Evolutionary conservation across 2,888 invertebrate genomes (phyloP).

Genomic region (Pyrochroa serraticornis): DNA sequence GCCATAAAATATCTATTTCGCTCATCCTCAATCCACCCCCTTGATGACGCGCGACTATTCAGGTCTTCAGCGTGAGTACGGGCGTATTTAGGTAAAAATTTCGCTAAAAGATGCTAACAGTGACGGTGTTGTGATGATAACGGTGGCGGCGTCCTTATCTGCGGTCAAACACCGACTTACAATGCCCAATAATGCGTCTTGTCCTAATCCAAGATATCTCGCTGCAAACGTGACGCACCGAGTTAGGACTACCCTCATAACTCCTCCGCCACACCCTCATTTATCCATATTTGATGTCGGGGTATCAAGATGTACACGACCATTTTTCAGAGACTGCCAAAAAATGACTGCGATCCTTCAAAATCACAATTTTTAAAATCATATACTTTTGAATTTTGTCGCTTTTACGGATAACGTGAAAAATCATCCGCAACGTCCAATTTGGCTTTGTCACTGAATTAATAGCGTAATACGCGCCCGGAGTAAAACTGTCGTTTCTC

Average conservation of each 20-base stretch:
- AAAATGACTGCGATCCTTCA: conserved; percentile 9
- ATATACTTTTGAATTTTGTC: background rate
- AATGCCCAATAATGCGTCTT: conserved; percentile 46
- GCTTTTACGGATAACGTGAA: background rate
- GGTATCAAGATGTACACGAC: conserved; percentile 23
- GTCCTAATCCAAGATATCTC: conserved; percentile 43
- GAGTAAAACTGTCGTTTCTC: background rate
- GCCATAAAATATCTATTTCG: conserved; percentile 28
- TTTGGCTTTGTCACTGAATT: too few species aligned
- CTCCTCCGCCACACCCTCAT: conserved; percentile 35
- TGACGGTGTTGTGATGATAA: conserved; percentile 35
- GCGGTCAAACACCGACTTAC: conserved; percentile 44
- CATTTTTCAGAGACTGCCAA: conserved; percentile 20
- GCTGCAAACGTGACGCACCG: conserved; percentile 33
- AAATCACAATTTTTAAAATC: background rate
- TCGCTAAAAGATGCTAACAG: conserved; percentile 35
- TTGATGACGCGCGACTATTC: conserved; percentile 22
- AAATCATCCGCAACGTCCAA: too few species aligned
- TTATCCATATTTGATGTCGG: conserved; percentile 36
- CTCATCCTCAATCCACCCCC: conserved; percentile 7
- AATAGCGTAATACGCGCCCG: too few species aligned
- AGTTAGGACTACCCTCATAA: conserved; percentile 41
- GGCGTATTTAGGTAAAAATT: conserved; percentile 33
- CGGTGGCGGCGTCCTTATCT: conserved; percentile 36
- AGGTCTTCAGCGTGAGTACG: conserved; percentile 14